phyloP scores from a whole-genome alignment of 2,113 vertebrate genomes.

The Macroglossus sobrinus region DNA sequence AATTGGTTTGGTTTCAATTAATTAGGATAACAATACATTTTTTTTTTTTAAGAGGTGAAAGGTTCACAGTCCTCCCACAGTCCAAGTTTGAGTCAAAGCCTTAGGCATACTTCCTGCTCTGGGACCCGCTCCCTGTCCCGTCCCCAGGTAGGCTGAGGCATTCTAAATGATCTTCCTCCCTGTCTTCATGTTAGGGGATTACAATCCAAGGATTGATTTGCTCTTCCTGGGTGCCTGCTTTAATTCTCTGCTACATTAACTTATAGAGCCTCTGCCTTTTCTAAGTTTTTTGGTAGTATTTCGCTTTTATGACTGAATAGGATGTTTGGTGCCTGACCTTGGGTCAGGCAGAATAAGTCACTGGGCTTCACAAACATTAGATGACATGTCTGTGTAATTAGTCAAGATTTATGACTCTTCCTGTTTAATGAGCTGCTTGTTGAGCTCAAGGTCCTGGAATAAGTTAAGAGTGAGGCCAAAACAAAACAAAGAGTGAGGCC shows the following conservation, averaged over 20 bases:
- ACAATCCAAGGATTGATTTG: not conserved
- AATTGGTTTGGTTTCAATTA: constrained; percentile 20
- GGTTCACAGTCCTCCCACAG: not conserved
- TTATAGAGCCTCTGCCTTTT: not conserved
- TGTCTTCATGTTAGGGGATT: not conserved
- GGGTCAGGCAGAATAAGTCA: constrained; percentile 54
- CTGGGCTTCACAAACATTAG: constrained; percentile 50
- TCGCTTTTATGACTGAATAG: constrained; percentile 42
- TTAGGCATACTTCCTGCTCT: not conserved
- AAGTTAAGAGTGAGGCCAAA: not conserved
- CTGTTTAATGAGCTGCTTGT: not conserved
- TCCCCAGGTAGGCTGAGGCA: not conserved
- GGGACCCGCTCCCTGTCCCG: rapidly evolving
- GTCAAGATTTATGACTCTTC: constrained; percentile 59
- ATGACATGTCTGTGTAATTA: constrained; percentile 51
- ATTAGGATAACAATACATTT: constrained; percentile 48
- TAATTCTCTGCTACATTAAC: constrained; percentile 6
- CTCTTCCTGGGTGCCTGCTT: not conserved
- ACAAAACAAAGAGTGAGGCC: not conserved
- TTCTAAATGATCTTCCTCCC: not conserved
- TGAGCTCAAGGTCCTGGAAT: constrained; percentile 40
- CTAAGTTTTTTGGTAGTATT: constrained; percentile 19
- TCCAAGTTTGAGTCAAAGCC: not conserved
- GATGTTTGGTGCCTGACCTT: constrained; percentile 26
- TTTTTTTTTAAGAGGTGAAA: constrained; percentile 37